These are phyloP conservation scores for Sebastes kiyomatsui DNA, from an alignment of 2,797 vertebrate species.

Conservation along the genomic window DNA sequence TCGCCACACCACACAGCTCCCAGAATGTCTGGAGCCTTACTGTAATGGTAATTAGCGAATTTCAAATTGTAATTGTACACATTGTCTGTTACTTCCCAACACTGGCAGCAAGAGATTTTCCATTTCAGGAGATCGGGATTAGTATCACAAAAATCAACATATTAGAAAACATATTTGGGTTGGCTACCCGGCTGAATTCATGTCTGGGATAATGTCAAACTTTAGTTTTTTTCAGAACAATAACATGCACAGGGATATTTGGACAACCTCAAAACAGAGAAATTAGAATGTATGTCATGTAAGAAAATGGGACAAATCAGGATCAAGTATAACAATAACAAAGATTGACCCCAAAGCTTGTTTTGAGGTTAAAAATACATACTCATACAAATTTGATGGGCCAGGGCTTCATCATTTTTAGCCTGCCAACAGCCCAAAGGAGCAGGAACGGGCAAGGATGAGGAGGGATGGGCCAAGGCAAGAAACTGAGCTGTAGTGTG, in stretches of 20 bases:
- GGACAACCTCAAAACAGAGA: background rate
- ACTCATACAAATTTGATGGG: conserved; percentile 28
- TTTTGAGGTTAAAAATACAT: conserved; percentile 9
- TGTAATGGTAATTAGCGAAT: background rate
- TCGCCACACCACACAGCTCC: background rate
- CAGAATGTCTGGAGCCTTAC: background rate
- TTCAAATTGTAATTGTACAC: background rate
- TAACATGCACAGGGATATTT: background rate
- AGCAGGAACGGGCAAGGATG: background rate
- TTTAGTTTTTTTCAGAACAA: background rate
- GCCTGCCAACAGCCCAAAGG: background rate
- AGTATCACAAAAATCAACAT: background rate
- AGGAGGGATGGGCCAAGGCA: background rate
- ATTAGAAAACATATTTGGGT: too few relatives aligned
- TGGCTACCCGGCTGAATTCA: too few relatives aligned
- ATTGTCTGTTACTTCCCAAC: background rate
- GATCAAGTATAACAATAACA: conserved; percentile 17
- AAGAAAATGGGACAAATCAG: background rate
- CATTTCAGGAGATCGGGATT: background rate
- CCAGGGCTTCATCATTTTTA: conserved; percentile 7
- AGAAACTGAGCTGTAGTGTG: background rate
- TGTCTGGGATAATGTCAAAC: background rate
- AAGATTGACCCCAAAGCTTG: background rate
- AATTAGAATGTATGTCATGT: background rate
- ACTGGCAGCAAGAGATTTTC: background rate